Evolutionary conservation across 2,888 invertebrate genomes (phyloP), one percentile per base, ranked within the genome.

Genomic region (Timema podura): DNA sequence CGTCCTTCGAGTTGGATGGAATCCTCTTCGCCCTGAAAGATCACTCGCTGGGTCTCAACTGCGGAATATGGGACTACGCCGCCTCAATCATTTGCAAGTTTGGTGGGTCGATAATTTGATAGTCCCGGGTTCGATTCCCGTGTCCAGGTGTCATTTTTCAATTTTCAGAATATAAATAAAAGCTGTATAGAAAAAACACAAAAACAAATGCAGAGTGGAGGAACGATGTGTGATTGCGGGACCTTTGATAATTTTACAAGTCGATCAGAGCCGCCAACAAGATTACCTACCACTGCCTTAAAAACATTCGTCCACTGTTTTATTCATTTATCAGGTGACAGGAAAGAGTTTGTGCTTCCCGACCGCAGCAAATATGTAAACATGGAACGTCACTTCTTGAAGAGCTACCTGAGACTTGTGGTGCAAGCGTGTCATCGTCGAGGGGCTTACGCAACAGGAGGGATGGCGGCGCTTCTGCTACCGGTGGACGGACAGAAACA

Each of bases 31-130:
- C 86, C 13, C 78, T 91, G 54, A 84, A 81, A 74, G 86, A 89
- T 69, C 88, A 90, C 79, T 89, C 89, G 0, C 79, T 89, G 51
- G 90, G 90, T 5, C 82, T 91, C 2, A 91, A 90, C 78, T 90
- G 90, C 79, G 90, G 91, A 5, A 88, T 90, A 74, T 91, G 90
- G 91, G 90, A 91, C 77, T 91, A 90, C 30, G 85, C 86, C 68
- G 88, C 88, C 0, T 88, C 88, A 5, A 86, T 89, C 67, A 85
- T 89, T 74, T 83, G 84, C 46, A 89, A 88, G 79, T 88, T 88
- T 80, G 88, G 88, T 83, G 30, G 30, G 30, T 30, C 3, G 3
- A 30, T 30, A 30, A 3, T 30, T 30, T 30, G 30, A 30, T 30
- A 30, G 30, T 30, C 30, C 3, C 30, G 30, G 3, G 30, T 30